These are phyloP conservation scores for Anadara kagoshimensis DNA, from an alignment of 1,140 invertebrate genomes.

Conservation along the genomic window DNA sequence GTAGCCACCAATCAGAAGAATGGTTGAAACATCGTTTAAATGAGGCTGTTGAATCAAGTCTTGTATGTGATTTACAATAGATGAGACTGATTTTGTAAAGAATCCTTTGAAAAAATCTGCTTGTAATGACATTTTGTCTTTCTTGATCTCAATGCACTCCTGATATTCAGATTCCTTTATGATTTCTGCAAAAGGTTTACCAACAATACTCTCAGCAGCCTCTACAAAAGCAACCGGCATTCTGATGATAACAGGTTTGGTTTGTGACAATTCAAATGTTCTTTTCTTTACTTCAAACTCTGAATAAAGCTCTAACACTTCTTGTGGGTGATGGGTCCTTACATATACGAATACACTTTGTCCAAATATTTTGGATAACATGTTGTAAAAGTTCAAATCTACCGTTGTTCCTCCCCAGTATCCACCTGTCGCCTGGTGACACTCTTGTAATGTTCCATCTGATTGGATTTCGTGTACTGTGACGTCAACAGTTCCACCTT, in stretches of 20 bases:
- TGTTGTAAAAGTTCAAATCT: conserved; percentile 20
- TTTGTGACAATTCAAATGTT: background rate
- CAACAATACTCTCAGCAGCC: background rate
- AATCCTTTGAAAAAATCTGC: background rate
- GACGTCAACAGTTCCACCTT: conserved; percentile 79
- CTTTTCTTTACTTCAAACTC: conserved; percentile 12
- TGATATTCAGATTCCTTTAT: background rate
- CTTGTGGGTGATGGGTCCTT: background rate
- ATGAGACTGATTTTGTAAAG: background rate
- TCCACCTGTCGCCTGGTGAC: conserved; percentile 78
- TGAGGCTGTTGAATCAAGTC: background rate
- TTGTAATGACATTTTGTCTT: background rate
- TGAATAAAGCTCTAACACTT: background rate
- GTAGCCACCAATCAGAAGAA: conserved; percentile 10
- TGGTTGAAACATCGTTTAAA: background rate
- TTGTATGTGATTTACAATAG: background rate
- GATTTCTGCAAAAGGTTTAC: background rate
- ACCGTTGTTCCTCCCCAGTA: conserved; percentile 67
- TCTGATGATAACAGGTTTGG: background rate
- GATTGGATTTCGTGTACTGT: conserved; percentile 77
- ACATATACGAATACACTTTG: conserved; percentile 14
- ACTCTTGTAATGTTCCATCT: conserved; percentile 74
- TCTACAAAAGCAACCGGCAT: conserved; percentile 6
- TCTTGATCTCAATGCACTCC: background rate
- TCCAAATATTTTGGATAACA: conserved; percentile 24